Evolutionary conservation across 2,113 vertebrate genomes (phyloP).

Genomic region (Rhegmatorhina hoffmannsi): DNA sequence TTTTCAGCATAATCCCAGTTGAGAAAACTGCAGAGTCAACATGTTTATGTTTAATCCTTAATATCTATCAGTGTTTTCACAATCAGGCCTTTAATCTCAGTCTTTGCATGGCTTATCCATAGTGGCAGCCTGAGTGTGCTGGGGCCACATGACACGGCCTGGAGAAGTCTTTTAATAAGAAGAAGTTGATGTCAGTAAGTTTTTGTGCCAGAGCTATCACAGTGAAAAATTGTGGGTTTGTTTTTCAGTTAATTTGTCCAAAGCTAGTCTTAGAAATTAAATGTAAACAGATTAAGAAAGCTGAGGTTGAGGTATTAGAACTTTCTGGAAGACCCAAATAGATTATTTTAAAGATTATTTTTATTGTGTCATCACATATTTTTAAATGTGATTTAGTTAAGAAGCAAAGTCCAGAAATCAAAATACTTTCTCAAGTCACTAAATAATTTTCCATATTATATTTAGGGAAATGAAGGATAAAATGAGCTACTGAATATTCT

Average conservation of each 20-base stretch:
- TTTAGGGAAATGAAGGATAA: neutral
- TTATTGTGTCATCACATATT: neutral
- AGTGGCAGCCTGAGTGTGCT: neutral
- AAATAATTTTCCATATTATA: neutral
- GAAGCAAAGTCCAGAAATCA: neutral
- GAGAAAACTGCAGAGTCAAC: neutral
- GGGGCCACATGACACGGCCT: neutral
- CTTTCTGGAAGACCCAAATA: neutral
- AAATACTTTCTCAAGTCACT: neutral
- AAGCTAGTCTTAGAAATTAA: neutral
- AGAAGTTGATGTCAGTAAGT: neutral
- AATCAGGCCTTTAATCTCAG: neutral
- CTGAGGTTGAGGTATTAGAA: neutral
- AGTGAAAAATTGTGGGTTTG: neutral
- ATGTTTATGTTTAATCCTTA: neutral
- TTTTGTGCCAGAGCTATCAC: neutral
- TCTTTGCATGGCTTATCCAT: neutral
- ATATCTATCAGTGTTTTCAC: neutral
- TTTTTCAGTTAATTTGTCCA: neutral
- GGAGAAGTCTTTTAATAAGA: neutral
- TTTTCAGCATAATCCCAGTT: neutral
- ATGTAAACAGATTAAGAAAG: neutral
- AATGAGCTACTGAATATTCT: neutral
- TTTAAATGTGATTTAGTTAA: neutral
- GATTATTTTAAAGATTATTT: neutral